Base-by-base conservation (phyloP, 2,113 vertebrate species). In the Chascanopsetta lugubris region DNA sequence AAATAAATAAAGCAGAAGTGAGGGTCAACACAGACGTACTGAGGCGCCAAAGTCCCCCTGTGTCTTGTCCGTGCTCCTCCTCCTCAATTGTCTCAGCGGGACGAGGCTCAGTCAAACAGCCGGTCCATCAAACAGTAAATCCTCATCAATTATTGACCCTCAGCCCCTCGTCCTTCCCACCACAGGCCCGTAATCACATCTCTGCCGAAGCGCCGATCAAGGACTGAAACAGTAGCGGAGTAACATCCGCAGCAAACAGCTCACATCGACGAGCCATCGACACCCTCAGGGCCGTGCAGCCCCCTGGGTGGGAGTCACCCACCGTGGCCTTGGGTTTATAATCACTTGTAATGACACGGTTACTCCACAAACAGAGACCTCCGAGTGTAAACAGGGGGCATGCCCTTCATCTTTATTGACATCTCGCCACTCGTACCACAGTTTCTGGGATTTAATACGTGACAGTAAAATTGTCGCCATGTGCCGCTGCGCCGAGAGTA, bases 101-200 rank as follows among this genome's bases (percentile, higher is more conserved):
- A 64, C 6, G 1, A 54, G 40, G 36, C 27, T 57, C 58, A 36
- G 32, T 53, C 61, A 47, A 50, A 76, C 80, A 68, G 36, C 75
- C 68, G 62, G 65, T 11, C 72, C 62, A 51, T 71, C 54, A 70
- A 73, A 81, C 75, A 62, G 57, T 29, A 68, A 75, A 67, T 73
- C 61, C 53, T 42, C 65, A 80, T 87, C 61, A 47, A 82, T 84
- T 77, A 84, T 86, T 82, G 20, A 82, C 29, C 53, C 46, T 57
- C 49, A 66, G 70, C 54, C 56, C n/a, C 71, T 71, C 71, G 80
- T 83, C 75, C 80, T 80, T 79, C 81, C 71, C 68, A 70, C 71
- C 34, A 77, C 68, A 70, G 79, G 25, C 32, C 70, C 72, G 72
- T 82, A 80, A 85, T 82, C 76, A 72, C 70, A 80, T 63, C 67